A percentile compares a stretch with the other conserved stretches of the same genome.
Evolutionary conservation across 2,113 vertebrate species (phyloP).

Genomic region (Corapipo altera): DNA sequence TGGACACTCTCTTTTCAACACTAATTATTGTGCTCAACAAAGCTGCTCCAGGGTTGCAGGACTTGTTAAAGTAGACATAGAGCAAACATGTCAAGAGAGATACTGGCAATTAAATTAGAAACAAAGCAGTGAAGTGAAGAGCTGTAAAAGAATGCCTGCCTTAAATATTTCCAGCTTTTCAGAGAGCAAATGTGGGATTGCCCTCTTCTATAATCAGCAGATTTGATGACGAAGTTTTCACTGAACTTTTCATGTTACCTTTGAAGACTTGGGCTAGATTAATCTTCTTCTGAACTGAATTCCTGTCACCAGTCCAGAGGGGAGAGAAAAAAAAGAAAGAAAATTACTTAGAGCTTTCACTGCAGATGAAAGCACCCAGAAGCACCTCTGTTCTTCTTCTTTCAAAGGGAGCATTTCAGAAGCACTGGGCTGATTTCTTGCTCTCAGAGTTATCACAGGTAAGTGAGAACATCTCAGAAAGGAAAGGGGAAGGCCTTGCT

Average conservation of each 20-base stretch:
- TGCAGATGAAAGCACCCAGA: not conserved
- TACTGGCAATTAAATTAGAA: not conserved
- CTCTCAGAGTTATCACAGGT: not conserved
- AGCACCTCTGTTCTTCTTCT: not conserved
- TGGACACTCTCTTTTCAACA: not conserved
- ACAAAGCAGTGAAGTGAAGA: not conserved
- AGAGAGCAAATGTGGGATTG: not conserved
- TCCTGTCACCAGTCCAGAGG: not conserved
- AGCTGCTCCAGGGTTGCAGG: not conserved
- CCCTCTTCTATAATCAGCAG: not conserved
- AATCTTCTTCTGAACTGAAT: not conserved
- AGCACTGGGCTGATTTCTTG: not conserved
- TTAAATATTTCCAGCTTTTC: not conserved
- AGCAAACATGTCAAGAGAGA: not conserved
- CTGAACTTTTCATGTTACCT: not conserved
- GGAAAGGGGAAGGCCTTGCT: not conserved
- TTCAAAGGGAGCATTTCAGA: not conserved
- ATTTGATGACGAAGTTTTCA: not conserved
- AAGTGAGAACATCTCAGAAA: not conserved
- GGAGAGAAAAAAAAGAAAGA: not conserved
- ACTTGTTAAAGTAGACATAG: not conserved
- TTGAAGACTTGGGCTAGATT: not conserved
- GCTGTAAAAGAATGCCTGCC: not conserved
- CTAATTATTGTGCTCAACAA: not conserved
- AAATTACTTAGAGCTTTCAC: not conserved